Base-by-base conservation (phyloP, 2,888 invertebrate genomes). In the Omphaloscelis lunosa region DNA sequence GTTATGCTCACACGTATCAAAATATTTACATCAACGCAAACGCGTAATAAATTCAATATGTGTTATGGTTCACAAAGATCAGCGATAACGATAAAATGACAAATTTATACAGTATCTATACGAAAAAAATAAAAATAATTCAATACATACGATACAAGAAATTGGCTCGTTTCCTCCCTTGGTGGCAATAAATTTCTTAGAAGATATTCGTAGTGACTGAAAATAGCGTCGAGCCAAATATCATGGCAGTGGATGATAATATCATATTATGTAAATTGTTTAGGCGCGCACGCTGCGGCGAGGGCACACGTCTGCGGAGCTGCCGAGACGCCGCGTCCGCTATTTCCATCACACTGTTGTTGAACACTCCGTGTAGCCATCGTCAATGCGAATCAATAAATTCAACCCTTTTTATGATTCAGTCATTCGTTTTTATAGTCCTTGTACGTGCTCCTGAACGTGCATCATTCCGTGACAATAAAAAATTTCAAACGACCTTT, bases 371-470 rank as follows among this genome's bases (percentile, higher is more conserved):
- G 63, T 77, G 91, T 39, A 91, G 93, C 93, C 93, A 93, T 95
- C 92, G 94, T 93, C 95, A 94, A 95, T 95, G 93, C 89, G 94
- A 95, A 95, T 95, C 95, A 95, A 96, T 96, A 95, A 95, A 96
- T 95, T 95, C 94, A 95, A 95, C 95, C 95, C 95, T 93, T 95
- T 96, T 95, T 96, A 96, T 93, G 95, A 95, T 94, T 94, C 93
- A 93, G 93, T 93, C 95, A 94, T 96, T 95, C 93, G 90, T 83
- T 95, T 96, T 96, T 96, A 96, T 96, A 94, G 92, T 89, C 82
- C 88, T 90, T 92, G 92, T 95, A 95, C 94, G 95, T 94, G 94
- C 91, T 92, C 91, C 92, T 90, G 91, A 92, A 92, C 93, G 94
- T 94, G 95, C 94, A 95, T 95, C 95, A 95, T 95, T 94, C 93